Evolutionary conservation across 2,888 invertebrate species (phyloP).

Genomic region (Euproctis similis): DNA sequence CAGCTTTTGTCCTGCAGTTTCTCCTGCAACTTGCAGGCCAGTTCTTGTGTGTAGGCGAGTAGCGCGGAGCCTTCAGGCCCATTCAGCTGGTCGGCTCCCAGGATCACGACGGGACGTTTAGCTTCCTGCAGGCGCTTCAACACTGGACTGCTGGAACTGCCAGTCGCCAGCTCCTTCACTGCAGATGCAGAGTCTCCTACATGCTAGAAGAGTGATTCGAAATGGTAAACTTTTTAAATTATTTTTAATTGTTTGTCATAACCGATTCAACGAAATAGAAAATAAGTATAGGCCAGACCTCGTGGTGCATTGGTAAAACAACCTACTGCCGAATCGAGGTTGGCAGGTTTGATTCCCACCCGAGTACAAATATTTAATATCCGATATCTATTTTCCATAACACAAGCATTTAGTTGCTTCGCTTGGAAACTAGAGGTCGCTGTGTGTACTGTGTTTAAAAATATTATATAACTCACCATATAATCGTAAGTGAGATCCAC

Average conservation of each 20-base stretch:
- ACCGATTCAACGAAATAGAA: too few species aligned
- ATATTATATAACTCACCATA: constrained; percentile 68
- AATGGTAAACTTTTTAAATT: too few species aligned
- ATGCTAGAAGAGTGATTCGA: constrained; percentile 80
- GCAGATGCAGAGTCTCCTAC: constrained; percentile 87
- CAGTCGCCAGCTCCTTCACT: constrained; percentile 85
- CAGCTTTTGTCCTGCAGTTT: constrained; percentile 69
- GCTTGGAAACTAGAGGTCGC: too few species aligned
- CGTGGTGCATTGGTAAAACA: too few species aligned
- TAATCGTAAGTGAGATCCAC: constrained; percentile 96
- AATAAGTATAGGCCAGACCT: too few species aligned
- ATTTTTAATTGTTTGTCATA: too few species aligned
- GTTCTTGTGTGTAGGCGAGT: constrained; percentile 82
- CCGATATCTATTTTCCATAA: too few species aligned
- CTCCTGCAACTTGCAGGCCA: constrained; percentile 78
- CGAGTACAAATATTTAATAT: too few species aligned
- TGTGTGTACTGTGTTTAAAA: neutral
- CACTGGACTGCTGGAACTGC: constrained; percentile 71
- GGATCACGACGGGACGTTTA: constrained; percentile 92
- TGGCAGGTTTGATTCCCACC: too few species aligned
- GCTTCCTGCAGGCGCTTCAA: constrained; percentile 81
- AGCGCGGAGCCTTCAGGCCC: constrained; percentile 86
- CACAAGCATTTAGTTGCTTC: too few species aligned
- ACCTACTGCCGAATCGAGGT: too few species aligned
- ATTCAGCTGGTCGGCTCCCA: constrained; percentile 91